phyloP scores from a whole-genome alignment of 2,888 invertebrate genomes.

The Ormyrus rosae region DNA sequence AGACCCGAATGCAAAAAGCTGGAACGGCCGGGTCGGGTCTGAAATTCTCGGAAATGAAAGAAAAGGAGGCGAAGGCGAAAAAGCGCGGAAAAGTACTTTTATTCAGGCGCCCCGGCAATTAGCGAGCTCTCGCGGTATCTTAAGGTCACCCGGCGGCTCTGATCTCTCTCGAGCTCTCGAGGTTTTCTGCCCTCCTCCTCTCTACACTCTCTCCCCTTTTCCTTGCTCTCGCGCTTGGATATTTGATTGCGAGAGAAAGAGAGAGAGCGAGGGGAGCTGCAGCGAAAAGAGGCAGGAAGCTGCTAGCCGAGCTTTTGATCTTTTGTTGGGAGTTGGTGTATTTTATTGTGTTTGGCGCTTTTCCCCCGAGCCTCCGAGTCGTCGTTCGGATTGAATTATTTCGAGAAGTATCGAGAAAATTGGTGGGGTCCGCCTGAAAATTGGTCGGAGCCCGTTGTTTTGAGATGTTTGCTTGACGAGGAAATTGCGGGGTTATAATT shows the following conservation, averaged over 20 bases:
- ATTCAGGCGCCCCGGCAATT: neutral
- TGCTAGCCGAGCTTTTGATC: slow-evolving; percentile 15
- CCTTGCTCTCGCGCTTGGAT: neutral
- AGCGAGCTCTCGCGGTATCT: slow-evolving; percentile 6
- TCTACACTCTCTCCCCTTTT: neutral
- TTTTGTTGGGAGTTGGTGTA: slow-evolving; percentile 6
- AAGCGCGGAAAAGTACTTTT: neutral
- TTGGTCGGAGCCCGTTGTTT: no score
- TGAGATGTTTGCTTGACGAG: no score
- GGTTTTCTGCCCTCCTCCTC: neutral
- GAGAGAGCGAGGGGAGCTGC: neutral
- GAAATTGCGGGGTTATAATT: no score
- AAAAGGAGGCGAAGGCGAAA: neutral
- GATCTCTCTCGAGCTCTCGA: neutral
- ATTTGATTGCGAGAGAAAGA: slow-evolving; percentile 10
- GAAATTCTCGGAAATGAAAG: no score
- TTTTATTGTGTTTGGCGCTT: slow-evolving; percentile 4
- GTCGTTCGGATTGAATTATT: slow-evolving; percentile 15
- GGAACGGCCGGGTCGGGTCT: no score
- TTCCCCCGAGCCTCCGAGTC: neutral
- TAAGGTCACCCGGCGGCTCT: slow-evolving; percentile 5
- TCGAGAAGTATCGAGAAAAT: neutral
- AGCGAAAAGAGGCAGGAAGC: neutral
- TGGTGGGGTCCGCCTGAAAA: no score
- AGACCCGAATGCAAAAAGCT: no score